Percentiles rank a stretch among this genome's conserved stretches.
These are phyloP conservation scores for Ptyas mucosa DNA, from an alignment of 2,113 vertebrate species.

Conservation along the genomic window DNA sequence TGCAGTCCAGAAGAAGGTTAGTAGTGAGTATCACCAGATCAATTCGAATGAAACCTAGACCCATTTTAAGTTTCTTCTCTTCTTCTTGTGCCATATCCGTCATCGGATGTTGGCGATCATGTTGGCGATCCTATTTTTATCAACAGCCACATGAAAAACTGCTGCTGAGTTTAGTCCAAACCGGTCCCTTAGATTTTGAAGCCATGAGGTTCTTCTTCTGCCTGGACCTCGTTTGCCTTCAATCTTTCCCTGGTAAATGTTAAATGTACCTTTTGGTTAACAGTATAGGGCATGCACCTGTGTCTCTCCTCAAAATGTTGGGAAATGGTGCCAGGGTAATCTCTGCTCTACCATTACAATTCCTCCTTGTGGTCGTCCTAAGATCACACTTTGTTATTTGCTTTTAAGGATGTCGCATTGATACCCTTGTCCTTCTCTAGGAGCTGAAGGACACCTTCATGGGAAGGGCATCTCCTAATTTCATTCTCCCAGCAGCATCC, in stretches of 20 bases:
- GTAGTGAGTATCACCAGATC: background rate
- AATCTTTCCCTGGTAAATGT: too few species aligned
- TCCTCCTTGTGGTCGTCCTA: background rate
- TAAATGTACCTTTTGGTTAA: background rate
- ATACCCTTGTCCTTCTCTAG: background rate
- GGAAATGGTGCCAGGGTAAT: background rate
- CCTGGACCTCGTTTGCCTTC: too few species aligned
- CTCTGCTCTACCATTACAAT: background rate
- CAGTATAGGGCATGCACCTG: background rate
- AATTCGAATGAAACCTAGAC: background rate
- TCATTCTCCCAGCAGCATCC: background rate
- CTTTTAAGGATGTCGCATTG: background rate
- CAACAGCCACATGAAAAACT: too few species aligned
- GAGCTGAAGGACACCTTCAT: background rate
- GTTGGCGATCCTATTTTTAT: too few species aligned
- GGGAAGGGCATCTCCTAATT: background rate
- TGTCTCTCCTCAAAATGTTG: background rate
- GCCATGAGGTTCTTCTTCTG: too few species aligned
- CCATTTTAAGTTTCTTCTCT: too few species aligned
- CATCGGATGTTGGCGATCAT: too few species aligned
- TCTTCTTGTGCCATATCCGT: too few species aligned
- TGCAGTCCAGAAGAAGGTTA: too few species aligned
- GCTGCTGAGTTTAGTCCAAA: too few species aligned
- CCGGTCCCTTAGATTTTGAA: too few species aligned
- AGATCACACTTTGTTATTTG: background rate